Base-by-base conservation (phyloP, 2,113 vertebrate genomes). In the Toxotes chatareus region DNA sequence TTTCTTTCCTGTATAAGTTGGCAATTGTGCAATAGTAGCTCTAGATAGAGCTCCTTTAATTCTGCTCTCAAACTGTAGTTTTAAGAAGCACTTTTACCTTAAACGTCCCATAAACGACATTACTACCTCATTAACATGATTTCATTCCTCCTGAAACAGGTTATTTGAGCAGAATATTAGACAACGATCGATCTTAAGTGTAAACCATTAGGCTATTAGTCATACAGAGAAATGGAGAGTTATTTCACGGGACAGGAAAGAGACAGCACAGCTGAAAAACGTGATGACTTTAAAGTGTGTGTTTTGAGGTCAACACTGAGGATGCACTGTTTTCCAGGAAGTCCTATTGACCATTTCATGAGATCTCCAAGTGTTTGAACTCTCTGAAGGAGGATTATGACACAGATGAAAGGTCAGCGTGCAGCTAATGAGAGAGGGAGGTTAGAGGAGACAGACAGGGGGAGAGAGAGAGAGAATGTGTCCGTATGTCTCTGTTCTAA, bases 401-500 rank as follows among this genome's bases (percentile, higher is more conserved):
- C 31, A 14, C 16, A 3, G 80, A 40, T 76, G 56, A 86, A 74
- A 73, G 80, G 67, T 80, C 65, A 42, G 42, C 2, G 1, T 59
- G 66, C 42, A 38, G 69, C 75, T 66, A 76, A 73, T 55, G 42
- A 66, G 36, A n/a, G 44, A 59, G 55, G 14, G 40, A 67, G 59
- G 34, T 46, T 17, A 14, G 14, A 27, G 11, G 66, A 51, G 27
- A 51, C 2, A 10, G 23, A 38, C 0, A 10, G 23, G 31, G 23
- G 51, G 23, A 36, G 62, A 65, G 47, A 71, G 51, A 56, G 31
- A 47, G 31, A 11, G 42, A 6, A 2, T n/a, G 59, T 61, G 36
- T 49, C 14, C 53, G 1, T 13, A 53, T 62, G 34, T 68, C 42
- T 79, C 55, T 32, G 42, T 49, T 79, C 74, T 76, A 81, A 81